Evolutionary conservation across 2,113 vertebrate genomes (phyloP).

Genomic region (Psilopogon haemacephalus): DNA sequence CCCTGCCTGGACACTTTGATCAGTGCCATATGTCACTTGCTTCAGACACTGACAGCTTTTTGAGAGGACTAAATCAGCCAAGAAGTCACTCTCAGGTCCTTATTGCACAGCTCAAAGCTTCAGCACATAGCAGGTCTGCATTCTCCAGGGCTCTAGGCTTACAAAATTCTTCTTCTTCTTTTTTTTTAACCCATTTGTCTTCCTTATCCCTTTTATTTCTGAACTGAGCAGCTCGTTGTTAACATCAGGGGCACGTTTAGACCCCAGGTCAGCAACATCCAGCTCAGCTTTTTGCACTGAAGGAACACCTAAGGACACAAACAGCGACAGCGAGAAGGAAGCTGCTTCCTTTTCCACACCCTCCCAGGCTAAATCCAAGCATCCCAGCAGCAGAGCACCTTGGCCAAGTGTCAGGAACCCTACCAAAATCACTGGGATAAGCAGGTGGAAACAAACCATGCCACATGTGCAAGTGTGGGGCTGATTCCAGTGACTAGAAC

Average conservation of each 20-base stretch:
- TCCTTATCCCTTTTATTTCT: neutral
- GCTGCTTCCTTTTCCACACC: accelerated
- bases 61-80: neutral
- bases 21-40: neutral
- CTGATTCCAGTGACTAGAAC: constrained; percentile 34
- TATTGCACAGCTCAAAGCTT: neutral
- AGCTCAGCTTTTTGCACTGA: too few species aligned
- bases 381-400: neutral
- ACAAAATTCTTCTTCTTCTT: neutral
- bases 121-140: neutral
- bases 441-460: accelerated
- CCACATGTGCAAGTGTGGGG: accelerated
- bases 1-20: neutral
- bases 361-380: accelerated
- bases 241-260: accelerated
- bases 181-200: neutral
- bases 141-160: neutral
- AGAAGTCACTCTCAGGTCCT: neutral
- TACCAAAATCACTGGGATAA: accelerated
- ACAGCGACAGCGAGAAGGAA: accelerated
- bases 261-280: neutral
- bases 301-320: neutral
- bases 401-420: accelerated
- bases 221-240: neutral
- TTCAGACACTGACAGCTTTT: neutral